Evolutionary conservation across 1,140 invertebrate genomes (phyloP), one percentile per base, ranked within the genome.

Genomic region (Drosophila eugracilis): DNA sequence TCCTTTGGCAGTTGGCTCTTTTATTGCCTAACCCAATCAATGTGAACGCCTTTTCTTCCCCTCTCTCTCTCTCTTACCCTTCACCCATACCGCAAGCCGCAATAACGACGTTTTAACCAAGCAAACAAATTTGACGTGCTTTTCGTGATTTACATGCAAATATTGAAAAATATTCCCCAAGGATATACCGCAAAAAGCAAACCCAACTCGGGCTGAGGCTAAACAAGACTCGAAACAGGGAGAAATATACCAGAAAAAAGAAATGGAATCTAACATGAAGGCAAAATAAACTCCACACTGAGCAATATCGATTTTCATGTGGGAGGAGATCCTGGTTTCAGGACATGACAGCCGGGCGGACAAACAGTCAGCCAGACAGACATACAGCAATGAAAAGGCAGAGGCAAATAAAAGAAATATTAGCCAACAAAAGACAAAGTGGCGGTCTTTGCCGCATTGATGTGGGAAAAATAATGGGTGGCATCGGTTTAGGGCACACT

Each of bases 121-220:
- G 78, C 78, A 86, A 86, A 88, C 77, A 90, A 80, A 78, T 89
- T 90, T 90, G 88, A 90, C 88, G 88, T 90, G 89, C 88, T 88
- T 90, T 90, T 84, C 88, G 88, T 90, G 88, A 90, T 90, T 90
- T 90, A 81, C 88, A 90, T 90, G 88, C 88, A 90, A 90, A 90
- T 90, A 90, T 89, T 88, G 83, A 88, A 88, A 88, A 88, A 88
- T 88, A 88, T 88, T 88, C 83, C 83, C 83, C 83, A 88, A 88
- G 83, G 84, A 88, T 78, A 88, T 83, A 78, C 75, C 83, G 84
- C 83, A 88, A 78, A 78, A 78, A 80, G 73, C 76, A 85, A 78
- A 85, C 71, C 80, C 59, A 45, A 12, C 54, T 57, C 70, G 42
- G 70, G 36, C 66, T 66, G 28, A 62, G 52, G 52, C 79, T 60